Evolutionary conservation across 2,888 invertebrate genomes (phyloP).

Genomic region (Mythimna loreyi): DNA sequence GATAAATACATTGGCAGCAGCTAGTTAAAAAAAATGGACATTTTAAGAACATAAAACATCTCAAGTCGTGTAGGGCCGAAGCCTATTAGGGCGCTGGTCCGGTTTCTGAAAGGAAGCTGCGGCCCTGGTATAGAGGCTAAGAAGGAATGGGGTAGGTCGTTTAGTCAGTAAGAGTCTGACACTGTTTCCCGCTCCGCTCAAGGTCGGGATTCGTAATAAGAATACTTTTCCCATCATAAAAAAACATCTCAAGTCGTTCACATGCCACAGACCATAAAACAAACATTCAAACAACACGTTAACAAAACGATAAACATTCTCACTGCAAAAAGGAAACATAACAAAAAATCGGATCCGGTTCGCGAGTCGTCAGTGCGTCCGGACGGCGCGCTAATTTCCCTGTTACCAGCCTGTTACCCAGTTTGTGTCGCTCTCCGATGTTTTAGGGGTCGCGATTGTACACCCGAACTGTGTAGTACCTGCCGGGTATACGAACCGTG

Average conservation of each 20-base stretch:
- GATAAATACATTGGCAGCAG: too few species aligned
- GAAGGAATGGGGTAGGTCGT: too few species aligned
- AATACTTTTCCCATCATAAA: too few species aligned
- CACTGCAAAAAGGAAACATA: constrained; percentile 41
- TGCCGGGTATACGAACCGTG: constrained; percentile 39
- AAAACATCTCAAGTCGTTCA: background rate
- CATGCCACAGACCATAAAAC: constrained; percentile 14
- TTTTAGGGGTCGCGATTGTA: constrained; percentile 58
- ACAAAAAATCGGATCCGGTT: constrained; percentile 51
- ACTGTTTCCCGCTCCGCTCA: too few species aligned
- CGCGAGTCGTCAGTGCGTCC: constrained; percentile 49
- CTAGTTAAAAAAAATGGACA: background rate
- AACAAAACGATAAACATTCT: constrained; percentile 22
- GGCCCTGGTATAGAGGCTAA: too few species aligned
- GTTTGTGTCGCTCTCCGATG: constrained; percentile 62
- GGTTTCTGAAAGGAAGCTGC: too few species aligned
- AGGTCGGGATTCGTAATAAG: too few species aligned
- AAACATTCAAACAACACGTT: background rate
- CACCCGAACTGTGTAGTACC: constrained; percentile 46
- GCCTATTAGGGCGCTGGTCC: too few species aligned
- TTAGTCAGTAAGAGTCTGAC: too few species aligned
- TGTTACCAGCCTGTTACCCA: constrained; percentile 70
- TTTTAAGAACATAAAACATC: background rate
- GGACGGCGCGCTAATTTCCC: constrained; percentile 71
- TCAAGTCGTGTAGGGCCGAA: too few species aligned